A percentile compares a stretch with the other conserved stretches of the same genome.
Conservation (phyloP, 2,797 vertebrate genomes). For the Eulemur mongoz region DNA sequence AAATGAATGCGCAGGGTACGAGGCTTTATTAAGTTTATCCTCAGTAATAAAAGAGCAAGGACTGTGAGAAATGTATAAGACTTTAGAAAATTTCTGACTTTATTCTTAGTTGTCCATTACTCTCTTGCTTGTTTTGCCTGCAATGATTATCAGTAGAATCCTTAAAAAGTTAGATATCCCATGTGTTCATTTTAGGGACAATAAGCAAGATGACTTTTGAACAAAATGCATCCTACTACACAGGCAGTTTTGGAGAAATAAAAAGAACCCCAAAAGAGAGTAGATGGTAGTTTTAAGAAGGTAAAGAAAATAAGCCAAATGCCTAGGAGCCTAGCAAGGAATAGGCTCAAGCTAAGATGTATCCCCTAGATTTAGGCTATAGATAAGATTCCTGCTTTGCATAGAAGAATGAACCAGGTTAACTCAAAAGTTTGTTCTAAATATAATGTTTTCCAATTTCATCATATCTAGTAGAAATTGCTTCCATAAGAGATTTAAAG, state of each 20-base stretch:
- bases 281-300: not conserved
- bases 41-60: slow-evolving; percentile 31
- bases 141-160: slow-evolving; percentile 13
- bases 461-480: not conserved
- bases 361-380: not conserved
- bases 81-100: slow-evolving; percentile 27
- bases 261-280: not conserved
- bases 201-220: slow-evolving; percentile 12
- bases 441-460: slow-evolving; percentile 17
- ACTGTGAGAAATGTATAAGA: slow-evolving; percentile 23
- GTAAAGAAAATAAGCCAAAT: slow-evolving; percentile 22
- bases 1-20: slow-evolving; percentile 4
- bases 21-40: slow-evolving; percentile 39
- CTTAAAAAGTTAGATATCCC: slow-evolving; percentile 21
- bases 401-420: slow-evolving; percentile 30
- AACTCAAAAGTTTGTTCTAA: slow-evolving; percentile 31
- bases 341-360: not conserved
- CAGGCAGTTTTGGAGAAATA: not conserved
- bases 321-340: not conserved
- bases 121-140: slow-evolving; percentile 46
- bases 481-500: slow-evolving; percentile 29
- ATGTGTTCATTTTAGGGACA: slow-evolving; percentile 10
- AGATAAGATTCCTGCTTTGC: not conserved
- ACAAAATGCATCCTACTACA: not conserved
- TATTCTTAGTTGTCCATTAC: not conserved